These are phyloP conservation scores for Anoplopoma fimbria DNA, from an alignment of 2,113 vertebrate genomes.

Conservation along the genomic window DNA sequence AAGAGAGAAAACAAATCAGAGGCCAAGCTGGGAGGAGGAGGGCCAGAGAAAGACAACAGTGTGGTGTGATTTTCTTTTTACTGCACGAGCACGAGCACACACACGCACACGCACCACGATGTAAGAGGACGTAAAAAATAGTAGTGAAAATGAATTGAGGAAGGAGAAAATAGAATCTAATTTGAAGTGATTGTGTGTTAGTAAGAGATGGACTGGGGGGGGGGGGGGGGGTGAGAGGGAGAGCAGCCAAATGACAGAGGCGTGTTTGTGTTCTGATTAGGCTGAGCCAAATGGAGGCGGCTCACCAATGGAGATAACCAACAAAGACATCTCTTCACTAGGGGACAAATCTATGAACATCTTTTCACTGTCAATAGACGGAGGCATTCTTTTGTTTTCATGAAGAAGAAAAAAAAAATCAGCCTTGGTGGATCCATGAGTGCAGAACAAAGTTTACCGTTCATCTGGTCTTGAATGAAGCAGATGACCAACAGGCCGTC, in stretches of 20 bases:
- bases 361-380: conserved; percentile 76
- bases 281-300: conserved; percentile 78
- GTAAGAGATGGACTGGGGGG: conserved; percentile 48
- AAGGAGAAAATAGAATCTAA: conserved; percentile 36
- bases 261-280: conserved; percentile 85
- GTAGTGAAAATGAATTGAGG: conserved; percentile 26
- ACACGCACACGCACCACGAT: neutral
- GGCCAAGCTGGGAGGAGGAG: conserved; percentile 23
- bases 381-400: conserved; percentile 71
- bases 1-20: conserved; percentile 46
- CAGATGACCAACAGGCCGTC: conserved; percentile 23
- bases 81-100: conserved; percentile 3
- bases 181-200: conserved; percentile 53
- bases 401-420: conserved; percentile 28
- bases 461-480: conserved; percentile 33
- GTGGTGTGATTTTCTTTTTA: conserved; percentile 10
- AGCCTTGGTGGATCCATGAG: conserved; percentile 29
- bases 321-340: conserved; percentile 81
- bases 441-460: conserved; percentile 43
- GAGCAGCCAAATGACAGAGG: conserved; percentile 82
- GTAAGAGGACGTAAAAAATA: conserved; percentile 2
- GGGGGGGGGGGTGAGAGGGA: conserved; percentile 56
- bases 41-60: conserved; percentile 1
- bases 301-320: conserved; percentile 80
- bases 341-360: conserved; percentile 75